Conservation (phyloP, 2,888 invertebrate genomes). For the Agonum fuliginosum region DNA sequence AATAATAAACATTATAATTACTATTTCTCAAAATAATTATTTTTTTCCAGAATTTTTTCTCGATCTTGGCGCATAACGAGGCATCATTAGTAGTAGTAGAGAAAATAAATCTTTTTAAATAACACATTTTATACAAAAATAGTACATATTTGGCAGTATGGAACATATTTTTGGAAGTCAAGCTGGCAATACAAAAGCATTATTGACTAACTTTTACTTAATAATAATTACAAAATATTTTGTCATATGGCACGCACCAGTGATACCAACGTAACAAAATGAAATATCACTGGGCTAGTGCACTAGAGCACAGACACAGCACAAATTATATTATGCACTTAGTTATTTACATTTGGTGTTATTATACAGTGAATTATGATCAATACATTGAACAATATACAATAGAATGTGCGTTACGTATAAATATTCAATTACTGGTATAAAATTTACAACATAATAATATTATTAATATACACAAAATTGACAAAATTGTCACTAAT, state of each 20-base stretch:
- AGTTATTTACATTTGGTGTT: conserved; percentile 60
- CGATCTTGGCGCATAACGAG: conserved; percentile 41
- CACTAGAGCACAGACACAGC: conserved; percentile 55
- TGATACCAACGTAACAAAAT: conserved; percentile 21
- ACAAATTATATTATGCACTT: conserved; percentile 48
- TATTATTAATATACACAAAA: conserved; percentile 38
- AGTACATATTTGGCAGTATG: conserved; percentile 58
- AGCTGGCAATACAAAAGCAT: conserved; percentile 49
- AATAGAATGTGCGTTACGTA: conserved; percentile 51
- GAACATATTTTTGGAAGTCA: conserved; percentile 57
- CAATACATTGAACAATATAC: conserved; percentile 49
- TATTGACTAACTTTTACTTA: conserved; percentile 50
- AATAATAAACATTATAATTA: conserved; percentile 17
- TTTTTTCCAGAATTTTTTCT: not conserved
- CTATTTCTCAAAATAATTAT: not conserved
- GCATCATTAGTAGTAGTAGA: conserved; percentile 32
- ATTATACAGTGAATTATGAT: conserved; percentile 54
- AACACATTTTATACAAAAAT: conserved; percentile 56
- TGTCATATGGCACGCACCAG: conserved; percentile 55
- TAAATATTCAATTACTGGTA: conserved; percentile 45
- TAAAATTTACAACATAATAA: conserved; percentile 38
- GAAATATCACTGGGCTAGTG: conserved; percentile 43
- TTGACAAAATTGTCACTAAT: conserved; percentile 15
- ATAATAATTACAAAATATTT: conserved; percentile 35
- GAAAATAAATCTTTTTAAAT: conserved; percentile 48